Percentiles rank a stretch among this genome's conserved stretches.
Evolutionary conservation across 2,888 invertebrate genomes (phyloP).

Genomic region (Ophion costatus): DNA sequence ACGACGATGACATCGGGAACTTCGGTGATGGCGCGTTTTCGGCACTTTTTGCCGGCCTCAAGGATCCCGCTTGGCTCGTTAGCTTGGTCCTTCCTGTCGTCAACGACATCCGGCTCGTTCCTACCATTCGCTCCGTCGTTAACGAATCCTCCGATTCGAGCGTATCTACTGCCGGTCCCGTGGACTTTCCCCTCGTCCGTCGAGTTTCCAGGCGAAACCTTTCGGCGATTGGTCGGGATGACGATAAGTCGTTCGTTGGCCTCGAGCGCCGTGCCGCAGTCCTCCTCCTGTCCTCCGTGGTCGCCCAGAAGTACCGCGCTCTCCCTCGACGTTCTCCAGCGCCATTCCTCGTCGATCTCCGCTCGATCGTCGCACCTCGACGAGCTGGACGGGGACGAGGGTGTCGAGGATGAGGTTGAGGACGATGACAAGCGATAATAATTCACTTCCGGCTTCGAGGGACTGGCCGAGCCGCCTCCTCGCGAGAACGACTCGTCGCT

Average conservation of each 20-base stretch:
- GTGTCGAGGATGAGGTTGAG: conserved; percentile 57
- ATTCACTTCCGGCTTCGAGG: conserved; percentile 32
- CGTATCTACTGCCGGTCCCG: conserved; percentile 2
- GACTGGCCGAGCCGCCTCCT: conserved; percentile 29
- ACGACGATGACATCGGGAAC: conserved; percentile 79
- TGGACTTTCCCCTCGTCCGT: conserved; percentile 6
- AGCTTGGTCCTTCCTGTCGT: conserved; percentile 39
- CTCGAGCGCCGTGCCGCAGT: neutral
- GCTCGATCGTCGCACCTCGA: conserved; percentile 66
- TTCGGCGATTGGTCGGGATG: conserved; percentile 1
- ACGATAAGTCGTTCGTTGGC: conserved; percentile 47
- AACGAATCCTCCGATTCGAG: neutral
- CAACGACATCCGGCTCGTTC: conserved; percentile 57
- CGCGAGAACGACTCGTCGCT: conserved; percentile 1
- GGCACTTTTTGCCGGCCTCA: conserved; percentile 36
- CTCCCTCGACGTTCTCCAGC: conserved; percentile 51
- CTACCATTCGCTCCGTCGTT: neutral
- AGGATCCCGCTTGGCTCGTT: neutral
- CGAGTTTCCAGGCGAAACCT: neutral
- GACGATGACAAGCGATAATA: conserved; percentile 54
- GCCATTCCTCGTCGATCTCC: conserved; percentile 64
- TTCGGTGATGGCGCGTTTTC: conserved; percentile 73
- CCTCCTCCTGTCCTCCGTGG: neutral
- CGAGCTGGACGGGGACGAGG: conserved; percentile 68
- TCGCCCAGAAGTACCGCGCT: neutral